Percentiles rank a stretch among this genome's conserved stretches.
Conservation (phyloP, 1,140 invertebrate species). For the Trypoxylus dichotomus region DNA sequence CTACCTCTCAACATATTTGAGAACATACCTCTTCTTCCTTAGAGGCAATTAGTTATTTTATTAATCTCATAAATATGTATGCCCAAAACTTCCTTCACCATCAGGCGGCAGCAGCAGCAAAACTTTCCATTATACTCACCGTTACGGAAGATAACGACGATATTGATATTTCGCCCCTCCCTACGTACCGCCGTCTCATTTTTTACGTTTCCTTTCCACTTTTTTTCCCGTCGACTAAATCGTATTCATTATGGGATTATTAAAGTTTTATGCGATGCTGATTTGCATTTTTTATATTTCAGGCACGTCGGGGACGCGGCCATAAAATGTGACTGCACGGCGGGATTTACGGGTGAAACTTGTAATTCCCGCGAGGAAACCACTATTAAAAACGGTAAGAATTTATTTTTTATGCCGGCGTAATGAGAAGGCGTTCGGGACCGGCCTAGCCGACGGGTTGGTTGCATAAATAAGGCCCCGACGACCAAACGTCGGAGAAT, state of each 20-base stretch:
- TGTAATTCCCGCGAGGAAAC: conserved; percentile 38
- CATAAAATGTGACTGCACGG: conserved; percentile 47
- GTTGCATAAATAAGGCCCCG: neutral
- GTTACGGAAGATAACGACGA: neutral
- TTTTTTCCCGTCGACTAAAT: conserved; percentile 28
- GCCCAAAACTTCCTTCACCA: neutral
- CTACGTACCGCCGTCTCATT: neutral
- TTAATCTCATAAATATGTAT: conserved; percentile 8
- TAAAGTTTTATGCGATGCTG: conserved; percentile 24
- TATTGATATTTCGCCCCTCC: neutral
- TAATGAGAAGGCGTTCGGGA: neutral
- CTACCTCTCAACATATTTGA: neutral
- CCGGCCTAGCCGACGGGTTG: conserved; percentile 1
- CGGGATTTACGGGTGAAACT: conserved; percentile 44
- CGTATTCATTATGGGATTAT: conserved; percentile 15
- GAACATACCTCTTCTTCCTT: neutral
- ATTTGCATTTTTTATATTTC: conserved; percentile 36
- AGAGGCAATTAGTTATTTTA: neutral
- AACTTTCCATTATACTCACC: neutral
- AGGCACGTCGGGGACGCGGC: conserved; percentile 46
- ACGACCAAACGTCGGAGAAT: neutral
- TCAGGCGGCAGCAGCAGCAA: neutral
- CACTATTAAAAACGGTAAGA: conserved; percentile 26
- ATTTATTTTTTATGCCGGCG: neutral
- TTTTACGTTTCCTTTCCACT: neutral